Evolutionary conservation across 2,113 vertebrate genomes (phyloP).

Genomic region (Narcine bancroftii): DNA sequence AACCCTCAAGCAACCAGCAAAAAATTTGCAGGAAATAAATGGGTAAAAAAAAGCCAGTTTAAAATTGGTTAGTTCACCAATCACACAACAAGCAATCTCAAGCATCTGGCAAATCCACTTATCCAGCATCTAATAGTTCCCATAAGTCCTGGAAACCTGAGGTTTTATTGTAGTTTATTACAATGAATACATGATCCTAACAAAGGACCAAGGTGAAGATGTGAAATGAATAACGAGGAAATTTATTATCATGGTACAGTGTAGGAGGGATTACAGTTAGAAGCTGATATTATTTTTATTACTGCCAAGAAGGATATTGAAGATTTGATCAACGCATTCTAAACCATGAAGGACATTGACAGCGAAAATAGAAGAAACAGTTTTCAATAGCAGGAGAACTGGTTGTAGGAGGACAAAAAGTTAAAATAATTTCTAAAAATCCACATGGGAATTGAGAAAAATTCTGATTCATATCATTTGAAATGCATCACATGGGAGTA

Average conservation of each 20-base stretch:
- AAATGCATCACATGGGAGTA: neutral
- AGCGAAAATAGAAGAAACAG: neutral
- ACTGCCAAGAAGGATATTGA: neutral
- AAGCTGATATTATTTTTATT: neutral
- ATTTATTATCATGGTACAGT: neutral
- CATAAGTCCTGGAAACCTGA: too few relatives aligned
- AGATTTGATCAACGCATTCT: neutral
- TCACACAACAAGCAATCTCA: too few relatives aligned
- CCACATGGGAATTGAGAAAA: neutral
- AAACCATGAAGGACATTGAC: neutral
- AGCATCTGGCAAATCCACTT: too few relatives aligned
- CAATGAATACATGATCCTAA: neutral
- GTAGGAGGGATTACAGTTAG: neutral
- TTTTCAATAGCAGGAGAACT: neutral
- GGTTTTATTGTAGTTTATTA: neutral
- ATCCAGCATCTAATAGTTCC: too few relatives aligned
- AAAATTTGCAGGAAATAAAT: too few relatives aligned
- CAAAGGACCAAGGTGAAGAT: neutral
- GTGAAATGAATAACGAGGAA: neutral
- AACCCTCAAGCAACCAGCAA: too few relatives aligned
- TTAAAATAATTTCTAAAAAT: neutral
- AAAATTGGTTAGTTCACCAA: too few relatives aligned
- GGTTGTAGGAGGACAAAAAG: neutral
- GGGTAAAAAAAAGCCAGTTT: too few relatives aligned
- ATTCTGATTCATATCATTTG: neutral